A percentile compares a stretch with the other conserved stretches of the same genome.
These are phyloP conservation scores for Tiliqua scincoides DNA, from an alignment of 2,113 vertebrate genomes.

Conservation along the genomic window DNA sequence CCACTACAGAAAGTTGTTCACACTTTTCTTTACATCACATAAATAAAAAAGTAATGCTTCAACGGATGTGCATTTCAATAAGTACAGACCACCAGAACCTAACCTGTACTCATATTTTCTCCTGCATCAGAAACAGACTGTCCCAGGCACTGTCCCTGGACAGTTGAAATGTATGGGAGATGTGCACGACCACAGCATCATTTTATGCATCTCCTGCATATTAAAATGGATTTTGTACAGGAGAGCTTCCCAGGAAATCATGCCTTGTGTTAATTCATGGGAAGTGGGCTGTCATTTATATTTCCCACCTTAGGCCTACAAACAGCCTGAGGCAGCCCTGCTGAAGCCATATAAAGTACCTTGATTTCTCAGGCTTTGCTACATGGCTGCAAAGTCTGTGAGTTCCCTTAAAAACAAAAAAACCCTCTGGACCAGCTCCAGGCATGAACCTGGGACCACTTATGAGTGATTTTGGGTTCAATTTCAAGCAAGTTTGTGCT, in stretches of 20 bases:
- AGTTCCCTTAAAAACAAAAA: conserved; percentile 35
- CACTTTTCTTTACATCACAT: no score
- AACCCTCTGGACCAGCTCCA: conserved; percentile 14
- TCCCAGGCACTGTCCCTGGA: no score
- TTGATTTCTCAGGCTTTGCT: conserved; percentile 2
- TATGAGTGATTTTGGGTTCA: conserved; percentile 23
- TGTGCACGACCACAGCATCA: background rate
- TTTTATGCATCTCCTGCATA: background rate
- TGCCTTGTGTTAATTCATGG: background rate
- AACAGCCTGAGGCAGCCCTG: background rate
- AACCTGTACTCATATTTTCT: no score
- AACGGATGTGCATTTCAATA: no score
- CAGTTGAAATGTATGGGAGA: background rate
- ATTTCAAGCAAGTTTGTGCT: conserved; percentile 56
- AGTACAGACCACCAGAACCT: no score
- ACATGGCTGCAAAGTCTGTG: background rate
- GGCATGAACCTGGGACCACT: conserved; percentile 36
- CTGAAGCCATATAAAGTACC: background rate
- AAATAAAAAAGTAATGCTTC: no score
- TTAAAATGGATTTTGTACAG: background rate
- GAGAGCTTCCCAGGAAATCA: background rate
- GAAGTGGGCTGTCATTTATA: background rate
- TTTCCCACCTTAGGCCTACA: background rate
- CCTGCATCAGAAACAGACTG: no score
- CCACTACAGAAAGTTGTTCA: no score